Base-by-base conservation (phyloP, 1,140 invertebrate species). In the Radopholus similis region DNA sequence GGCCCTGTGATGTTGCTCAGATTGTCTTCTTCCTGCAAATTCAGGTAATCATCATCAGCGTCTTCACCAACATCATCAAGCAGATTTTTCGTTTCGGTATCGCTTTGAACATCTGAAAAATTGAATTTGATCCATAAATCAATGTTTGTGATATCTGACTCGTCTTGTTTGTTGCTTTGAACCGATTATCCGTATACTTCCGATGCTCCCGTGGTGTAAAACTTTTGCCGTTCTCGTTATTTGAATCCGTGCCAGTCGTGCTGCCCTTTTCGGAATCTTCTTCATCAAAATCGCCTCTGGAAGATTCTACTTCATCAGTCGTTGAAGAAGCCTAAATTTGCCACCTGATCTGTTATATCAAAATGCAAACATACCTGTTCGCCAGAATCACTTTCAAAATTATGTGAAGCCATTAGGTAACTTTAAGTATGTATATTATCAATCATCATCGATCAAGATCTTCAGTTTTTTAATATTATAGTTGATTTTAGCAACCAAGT, bases 61-160 rank as follows among this genome's bases (percentile, higher is more conserved):
- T 72, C 71, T 35, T 72, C 69, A 37, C 71, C 74, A 30, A 77
- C 42, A 38, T 73, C 72, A 23, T 73, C 72, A 15, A 73, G 38
- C n/a, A 73, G 34, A 23, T 73, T 73, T 53, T 68, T 53, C 5
- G 72, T 73, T 55, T 73, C 72, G 9, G 70, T 73, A 42, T 73
- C 72, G 21, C 74, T 73, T 72, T 73, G 72, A 23, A 51, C 4
- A 21, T 68, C 73, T 76, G 42, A 72, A 72, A 59, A 23, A 32
- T 23, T 0, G 51, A 69, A 70, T 30, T 68, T n/a, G n/a, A n/a
- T n/a, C n/a, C n/a, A n/a, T n/a, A n/a, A n/a, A n/a, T n/a, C n/a
- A n/a, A 0, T 72, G 8, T 65, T 30, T 21, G 21, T 60, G 11
- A 11, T n/a, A 23, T n/a, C 4, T 9, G 30, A 44, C 30, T 60